Conservation (phyloP, 2,888 invertebrate species). For the Rhagonycha lutea region DNA sequence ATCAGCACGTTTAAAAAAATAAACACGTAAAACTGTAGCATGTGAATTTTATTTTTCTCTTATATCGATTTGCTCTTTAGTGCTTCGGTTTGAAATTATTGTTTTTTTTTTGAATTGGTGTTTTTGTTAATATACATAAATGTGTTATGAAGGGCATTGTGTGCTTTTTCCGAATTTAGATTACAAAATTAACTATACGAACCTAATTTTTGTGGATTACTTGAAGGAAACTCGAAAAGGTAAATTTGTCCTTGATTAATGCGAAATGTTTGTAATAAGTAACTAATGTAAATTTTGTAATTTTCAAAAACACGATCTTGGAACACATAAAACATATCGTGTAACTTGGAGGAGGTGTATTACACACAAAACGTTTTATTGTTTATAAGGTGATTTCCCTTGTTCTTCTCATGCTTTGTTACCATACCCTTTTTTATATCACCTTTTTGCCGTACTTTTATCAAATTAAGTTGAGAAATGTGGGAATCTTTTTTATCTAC, state of each 20-base stretch:
- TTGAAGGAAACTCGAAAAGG: neutral
- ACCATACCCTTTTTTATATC: neutral
- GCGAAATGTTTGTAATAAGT: neutral
- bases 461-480: neutral
- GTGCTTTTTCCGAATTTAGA: neutral
- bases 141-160: conserved; percentile 16
- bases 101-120: neutral
- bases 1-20: neutral
- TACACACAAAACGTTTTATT: neutral
- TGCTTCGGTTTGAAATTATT: neutral
- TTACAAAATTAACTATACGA: neutral
- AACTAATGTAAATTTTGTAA: neutral
- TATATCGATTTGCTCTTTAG: conserved; percentile 1
- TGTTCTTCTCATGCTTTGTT: neutral
- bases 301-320: neutral
- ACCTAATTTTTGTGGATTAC: conserved; percentile 15
- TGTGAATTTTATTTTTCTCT: neutral
- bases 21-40: neutral
- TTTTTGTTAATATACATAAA: conserved; percentile 3
- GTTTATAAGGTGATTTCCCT: neutral
- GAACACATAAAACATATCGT: neutral
- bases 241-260: neutral
- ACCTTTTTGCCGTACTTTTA: neutral
- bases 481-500: neutral
- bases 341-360: neutral